phyloP scores from a whole-genome alignment of 2,113 vertebrate genomes.

The Melospiza melodia region DNA sequence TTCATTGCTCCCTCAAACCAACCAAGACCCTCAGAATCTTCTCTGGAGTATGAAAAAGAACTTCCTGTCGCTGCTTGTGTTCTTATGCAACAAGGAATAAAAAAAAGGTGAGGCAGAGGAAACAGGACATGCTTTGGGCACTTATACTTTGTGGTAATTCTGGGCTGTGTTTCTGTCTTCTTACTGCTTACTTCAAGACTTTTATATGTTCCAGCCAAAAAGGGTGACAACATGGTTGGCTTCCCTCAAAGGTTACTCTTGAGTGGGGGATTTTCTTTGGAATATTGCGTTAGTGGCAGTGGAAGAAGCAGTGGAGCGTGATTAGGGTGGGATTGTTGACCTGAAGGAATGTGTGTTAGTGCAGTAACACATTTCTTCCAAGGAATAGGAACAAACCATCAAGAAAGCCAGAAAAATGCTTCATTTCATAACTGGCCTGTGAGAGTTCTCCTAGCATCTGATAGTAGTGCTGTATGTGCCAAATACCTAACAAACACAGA shows the following conservation, averaged over 20 bases:
- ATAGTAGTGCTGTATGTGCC: not conserved
- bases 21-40: not conserved
- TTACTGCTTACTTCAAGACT: not conserved
- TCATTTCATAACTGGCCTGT: not conserved
- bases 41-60: not conserved
- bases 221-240: not conserved
- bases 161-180: not conserved
- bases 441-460: not conserved
- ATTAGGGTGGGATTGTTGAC: not conserved
- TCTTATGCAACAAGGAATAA: not conserved
- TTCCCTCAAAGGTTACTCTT: not conserved
- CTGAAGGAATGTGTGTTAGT: not conserved
- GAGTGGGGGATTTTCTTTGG: not conserved
- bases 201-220: not conserved
- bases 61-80: not conserved
- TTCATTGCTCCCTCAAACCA: not conserved
- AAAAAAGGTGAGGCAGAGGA: not conserved
- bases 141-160: not conserved
- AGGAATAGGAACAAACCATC: not conserved
- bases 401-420: not conserved
- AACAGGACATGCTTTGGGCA: not conserved
- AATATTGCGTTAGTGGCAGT: not conserved
- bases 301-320: not conserved
- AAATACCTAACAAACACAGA: not conserved
- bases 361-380: not conserved